Evolutionary conservation across 2,888 invertebrate genomes (phyloP).

Genomic region (Aleiodes leptofemur): DNA sequence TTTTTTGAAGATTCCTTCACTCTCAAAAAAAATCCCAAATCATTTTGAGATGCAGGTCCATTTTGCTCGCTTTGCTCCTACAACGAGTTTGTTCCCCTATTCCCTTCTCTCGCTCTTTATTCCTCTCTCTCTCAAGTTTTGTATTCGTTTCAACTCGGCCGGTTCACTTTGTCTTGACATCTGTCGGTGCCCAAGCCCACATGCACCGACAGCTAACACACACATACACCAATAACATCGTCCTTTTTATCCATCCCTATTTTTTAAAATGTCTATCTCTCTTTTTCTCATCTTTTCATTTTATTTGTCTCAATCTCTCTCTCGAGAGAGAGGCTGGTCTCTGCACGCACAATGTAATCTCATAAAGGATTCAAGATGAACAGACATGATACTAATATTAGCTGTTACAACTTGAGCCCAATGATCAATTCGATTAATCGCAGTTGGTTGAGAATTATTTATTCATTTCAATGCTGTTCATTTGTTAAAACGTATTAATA

Average conservation of each 20-base stretch:
- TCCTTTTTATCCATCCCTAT: constrained; percentile 22
- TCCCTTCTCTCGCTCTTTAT: constrained; percentile 23
- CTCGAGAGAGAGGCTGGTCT: not conserved
- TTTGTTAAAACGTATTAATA: not conserved
- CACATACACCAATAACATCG: constrained; percentile 14
- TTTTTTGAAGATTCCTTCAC: too few species aligned
- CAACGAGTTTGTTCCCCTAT: constrained; percentile 27
- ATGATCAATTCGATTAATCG: constrained; percentile 27
- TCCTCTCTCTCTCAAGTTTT: constrained; percentile 10
- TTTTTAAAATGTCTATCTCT: constrained; percentile 9
- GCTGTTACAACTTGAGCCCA: constrained; percentile 28
- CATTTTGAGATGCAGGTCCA: too few species aligned
- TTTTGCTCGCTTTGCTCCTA: not conserved
- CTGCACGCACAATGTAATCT: constrained; percentile 34
- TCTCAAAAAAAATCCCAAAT: too few species aligned
- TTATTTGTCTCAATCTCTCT: constrained; percentile 31
- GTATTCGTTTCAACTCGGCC: constrained; percentile 50
- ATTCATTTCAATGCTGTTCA: constrained; percentile 6
- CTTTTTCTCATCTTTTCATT: not conserved
- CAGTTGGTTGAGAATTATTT: constrained; percentile 7
- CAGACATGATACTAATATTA: constrained; percentile 22
- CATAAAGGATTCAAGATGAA: constrained; percentile 32
- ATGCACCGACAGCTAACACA: constrained; percentile 29
- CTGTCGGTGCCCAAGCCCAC: constrained; percentile 63
- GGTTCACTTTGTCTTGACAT: constrained; percentile 71